Conservation (phyloP, 2,888 invertebrate genomes). For the Salticus scenicus region DNA sequence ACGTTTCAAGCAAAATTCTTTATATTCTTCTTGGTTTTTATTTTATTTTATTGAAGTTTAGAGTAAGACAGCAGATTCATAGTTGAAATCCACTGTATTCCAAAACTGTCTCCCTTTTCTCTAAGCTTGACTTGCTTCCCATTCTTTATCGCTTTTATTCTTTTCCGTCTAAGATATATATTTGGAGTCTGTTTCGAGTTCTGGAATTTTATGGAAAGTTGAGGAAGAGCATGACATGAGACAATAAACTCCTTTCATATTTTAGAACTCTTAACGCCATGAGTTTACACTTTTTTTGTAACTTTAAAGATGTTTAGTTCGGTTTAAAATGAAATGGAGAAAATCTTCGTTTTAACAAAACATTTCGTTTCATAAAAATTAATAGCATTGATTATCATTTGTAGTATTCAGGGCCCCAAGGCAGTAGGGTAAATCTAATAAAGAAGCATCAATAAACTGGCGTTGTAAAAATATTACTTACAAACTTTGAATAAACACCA, state of each 20-base stretch:
- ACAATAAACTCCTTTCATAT: background rate
- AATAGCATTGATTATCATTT: too few relatives aligned
- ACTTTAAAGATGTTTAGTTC: background rate
- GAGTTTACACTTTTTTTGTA: background rate
- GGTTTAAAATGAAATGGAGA: too few relatives aligned
- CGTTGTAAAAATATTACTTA: too few relatives aligned
- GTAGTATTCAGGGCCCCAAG: too few relatives aligned
- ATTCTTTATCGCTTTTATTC: background rate
- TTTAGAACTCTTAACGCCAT: too few relatives aligned
- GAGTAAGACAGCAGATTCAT: slow-evolving; percentile 52
- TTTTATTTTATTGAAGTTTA: slow-evolving; percentile 53
- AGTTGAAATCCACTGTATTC: slow-evolving; percentile 6
- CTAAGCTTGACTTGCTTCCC: background rate
- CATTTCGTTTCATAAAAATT: too few relatives aligned
- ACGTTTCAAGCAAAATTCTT: slow-evolving; percentile 25
- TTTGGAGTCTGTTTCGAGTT: background rate
- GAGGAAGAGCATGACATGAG: background rate
- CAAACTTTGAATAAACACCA: too few relatives aligned
- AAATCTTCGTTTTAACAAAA: too few relatives aligned
- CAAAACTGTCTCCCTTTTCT: background rate
- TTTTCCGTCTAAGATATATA: background rate
- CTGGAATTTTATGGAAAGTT: background rate
- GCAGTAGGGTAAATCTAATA: too few relatives aligned
- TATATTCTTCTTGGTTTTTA: slow-evolving; percentile 56
- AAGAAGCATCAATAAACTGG: too few relatives aligned